phyloP scores from a whole-genome alignment of 2,888 invertebrate species.

The Synanthedon myopaeformis region DNA sequence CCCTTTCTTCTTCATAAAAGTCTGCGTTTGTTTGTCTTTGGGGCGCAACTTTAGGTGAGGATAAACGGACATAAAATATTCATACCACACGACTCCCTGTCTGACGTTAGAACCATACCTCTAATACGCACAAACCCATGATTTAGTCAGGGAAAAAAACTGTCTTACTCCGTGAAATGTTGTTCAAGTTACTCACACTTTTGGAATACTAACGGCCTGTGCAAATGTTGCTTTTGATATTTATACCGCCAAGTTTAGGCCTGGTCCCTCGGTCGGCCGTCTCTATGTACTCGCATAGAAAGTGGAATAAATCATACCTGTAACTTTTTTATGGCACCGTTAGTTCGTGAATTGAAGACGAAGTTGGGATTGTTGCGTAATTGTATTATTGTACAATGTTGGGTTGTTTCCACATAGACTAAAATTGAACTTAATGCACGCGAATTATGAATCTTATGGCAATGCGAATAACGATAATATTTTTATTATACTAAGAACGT shows the following conservation, averaged over 20 bases:
- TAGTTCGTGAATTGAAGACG: neutral
- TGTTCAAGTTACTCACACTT: constrained; percentile 34
- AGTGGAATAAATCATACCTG: constrained; percentile 26
- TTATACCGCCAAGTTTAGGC: constrained; percentile 26
- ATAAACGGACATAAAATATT: too few relatives aligned
- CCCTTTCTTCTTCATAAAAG: too few relatives aligned
- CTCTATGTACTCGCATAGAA: constrained; percentile 16
- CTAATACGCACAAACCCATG: constrained; percentile 15
- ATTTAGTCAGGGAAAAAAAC: constrained; percentile 37
- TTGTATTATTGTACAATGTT: neutral
- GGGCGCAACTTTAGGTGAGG: too few relatives aligned
- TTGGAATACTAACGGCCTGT: constrained; percentile 39
- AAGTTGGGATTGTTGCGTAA: neutral
- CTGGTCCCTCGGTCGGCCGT: constrained; percentile 20
- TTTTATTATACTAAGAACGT: too few relatives aligned
- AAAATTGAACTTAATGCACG: too few relatives aligned
- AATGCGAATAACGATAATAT: too few relatives aligned
- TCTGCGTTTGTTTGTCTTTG: too few relatives aligned
- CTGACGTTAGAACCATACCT: neutral
- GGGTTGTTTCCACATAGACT: neutral
- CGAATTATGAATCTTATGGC: too few relatives aligned
- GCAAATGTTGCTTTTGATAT: constrained; percentile 48
- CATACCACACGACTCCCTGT: too few relatives aligned
- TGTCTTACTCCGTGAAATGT: constrained; percentile 48
- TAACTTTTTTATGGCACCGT: neutral